Evolutionary conservation across 2,113 vertebrate genomes (phyloP).

Genomic region (Gallinago media): DNA sequence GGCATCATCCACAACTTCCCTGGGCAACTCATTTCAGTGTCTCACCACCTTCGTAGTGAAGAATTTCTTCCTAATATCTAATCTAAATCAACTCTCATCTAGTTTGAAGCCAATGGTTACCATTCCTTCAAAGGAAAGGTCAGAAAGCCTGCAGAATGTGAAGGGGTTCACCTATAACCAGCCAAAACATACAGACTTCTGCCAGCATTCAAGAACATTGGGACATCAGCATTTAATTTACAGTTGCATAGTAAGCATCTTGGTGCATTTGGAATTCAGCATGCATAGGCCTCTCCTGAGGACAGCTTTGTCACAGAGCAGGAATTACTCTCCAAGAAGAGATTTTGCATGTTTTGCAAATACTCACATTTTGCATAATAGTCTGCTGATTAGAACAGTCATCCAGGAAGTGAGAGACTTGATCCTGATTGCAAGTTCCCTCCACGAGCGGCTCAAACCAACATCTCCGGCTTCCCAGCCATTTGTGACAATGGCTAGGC

Average conservation of each 20-base stretch:
- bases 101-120: neutral
- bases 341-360: constrained; percentile 60
- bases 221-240: neutral
- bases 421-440: neutral
- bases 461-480: neutral
- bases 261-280: neutral
- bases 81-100: neutral
- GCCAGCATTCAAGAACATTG: neutral
- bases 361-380: constrained; percentile 23
- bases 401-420: neutral
- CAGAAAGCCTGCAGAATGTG: neutral
- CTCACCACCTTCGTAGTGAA: neutral
- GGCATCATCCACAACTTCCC: neutral
- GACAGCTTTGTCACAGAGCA: constrained; percentile 33
- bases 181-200: neutral
- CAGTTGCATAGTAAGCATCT: neutral
- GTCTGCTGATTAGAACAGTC: constrained; percentile 12
- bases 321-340: neutral
- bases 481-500: neutral
- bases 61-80: neutral
- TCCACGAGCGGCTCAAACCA: neutral
- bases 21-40: neutral
- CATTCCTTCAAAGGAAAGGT: neutral
- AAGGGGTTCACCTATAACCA: neutral
- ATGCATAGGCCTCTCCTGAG: neutral